Conservation (phyloP, 1,140 invertebrate species). For the Bombus ignitus region DNA sequence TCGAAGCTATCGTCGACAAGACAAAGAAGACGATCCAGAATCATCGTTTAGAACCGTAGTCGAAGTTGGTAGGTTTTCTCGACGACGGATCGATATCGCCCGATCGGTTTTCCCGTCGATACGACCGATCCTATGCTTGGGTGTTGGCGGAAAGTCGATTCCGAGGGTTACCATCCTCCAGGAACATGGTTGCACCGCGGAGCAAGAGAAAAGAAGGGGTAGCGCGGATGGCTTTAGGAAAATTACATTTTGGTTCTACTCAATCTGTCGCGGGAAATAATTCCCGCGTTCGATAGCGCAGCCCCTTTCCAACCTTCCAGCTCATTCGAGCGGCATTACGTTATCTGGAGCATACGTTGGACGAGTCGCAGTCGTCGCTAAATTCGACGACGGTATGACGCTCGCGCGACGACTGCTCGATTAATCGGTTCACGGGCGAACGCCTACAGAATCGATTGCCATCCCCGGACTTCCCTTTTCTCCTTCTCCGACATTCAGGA, state of each 20-base stretch:
- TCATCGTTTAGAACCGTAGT: neutral
- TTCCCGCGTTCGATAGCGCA: slow-evolving; percentile 45
- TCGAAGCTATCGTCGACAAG: neutral
- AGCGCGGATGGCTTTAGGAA: slow-evolving; percentile 59
- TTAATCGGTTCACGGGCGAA: slow-evolving; percentile 49
- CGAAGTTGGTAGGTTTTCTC: neutral
- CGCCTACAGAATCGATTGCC: slow-evolving; percentile 35
- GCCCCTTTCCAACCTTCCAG: slow-evolving; percentile 12
- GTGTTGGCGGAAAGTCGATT: slow-evolving; percentile 45
- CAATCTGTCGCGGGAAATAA: slow-evolving; percentile 63
- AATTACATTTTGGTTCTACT: slow-evolving; percentile 67
- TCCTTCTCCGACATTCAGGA: too few relatives aligned
- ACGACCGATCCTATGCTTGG: slow-evolving; percentile 24
- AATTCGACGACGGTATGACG: slow-evolving; percentile 22
- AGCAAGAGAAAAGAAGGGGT: neutral
- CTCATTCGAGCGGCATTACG: slow-evolving; percentile 50
- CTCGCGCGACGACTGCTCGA: slow-evolving; percentile 31
- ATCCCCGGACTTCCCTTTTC: too few relatives aligned
- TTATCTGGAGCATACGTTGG: slow-evolving; percentile 40
- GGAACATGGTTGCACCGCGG: slow-evolving; percentile 7
- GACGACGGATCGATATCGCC: slow-evolving; percentile 34
- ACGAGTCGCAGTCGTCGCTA: slow-evolving; percentile 11
- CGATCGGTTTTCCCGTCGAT: slow-evolving; percentile 33
- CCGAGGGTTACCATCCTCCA: slow-evolving; percentile 42
- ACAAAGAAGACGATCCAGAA: neutral